Evolutionary conservation across 2,888 invertebrate species (phyloP).

Genomic region (Neoscelio sp.): DNA sequence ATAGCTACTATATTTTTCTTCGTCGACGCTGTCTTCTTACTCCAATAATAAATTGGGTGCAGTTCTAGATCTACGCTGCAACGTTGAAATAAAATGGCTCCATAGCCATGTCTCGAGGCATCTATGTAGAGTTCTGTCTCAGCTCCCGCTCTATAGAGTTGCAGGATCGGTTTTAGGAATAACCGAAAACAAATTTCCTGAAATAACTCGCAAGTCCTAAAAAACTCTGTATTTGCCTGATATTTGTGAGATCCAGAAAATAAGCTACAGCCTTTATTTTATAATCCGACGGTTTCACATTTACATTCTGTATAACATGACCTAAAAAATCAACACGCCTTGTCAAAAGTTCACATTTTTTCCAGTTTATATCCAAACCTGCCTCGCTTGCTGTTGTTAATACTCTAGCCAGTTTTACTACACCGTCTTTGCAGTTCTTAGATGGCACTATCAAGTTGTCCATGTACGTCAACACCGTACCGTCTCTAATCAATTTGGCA

Average conservation of each 20-base stretch:
- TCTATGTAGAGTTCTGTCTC: not conserved
- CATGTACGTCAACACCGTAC: slow-evolving; percentile 47
- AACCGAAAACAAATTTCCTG: slow-evolving; percentile 53
- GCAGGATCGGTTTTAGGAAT: too few relatives aligned
- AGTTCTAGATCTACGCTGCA: not conserved
- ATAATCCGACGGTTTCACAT: slow-evolving; percentile 68
- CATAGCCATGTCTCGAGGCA: not conserved
- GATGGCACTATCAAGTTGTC: slow-evolving; percentile 62
- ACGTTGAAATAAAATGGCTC: not conserved
- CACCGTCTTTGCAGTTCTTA: slow-evolving; percentile 32
- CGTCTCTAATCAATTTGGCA: slow-evolving; percentile 45
- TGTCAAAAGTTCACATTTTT: slow-evolving; percentile 66
- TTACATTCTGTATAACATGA: slow-evolving; percentile 72
- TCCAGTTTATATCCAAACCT: slow-evolving; percentile 66
- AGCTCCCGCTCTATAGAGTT: too few relatives aligned
- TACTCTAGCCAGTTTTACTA: slow-evolving; percentile 52
- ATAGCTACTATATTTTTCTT: slow-evolving; percentile 5
- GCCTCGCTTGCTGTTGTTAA: slow-evolving; percentile 54
- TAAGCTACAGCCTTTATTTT: slow-evolving; percentile 72
- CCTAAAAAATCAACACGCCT: slow-evolving; percentile 71
- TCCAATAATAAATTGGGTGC: slow-evolving; percentile 7
- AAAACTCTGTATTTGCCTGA: slow-evolving; percentile 74
- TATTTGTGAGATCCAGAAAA: slow-evolving; percentile 72
- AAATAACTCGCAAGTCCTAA: slow-evolving; percentile 78
- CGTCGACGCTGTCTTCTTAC: not conserved